Base-by-base conservation (phyloP, 2,113 vertebrate genomes). In the Perccottus glenii region DNA sequence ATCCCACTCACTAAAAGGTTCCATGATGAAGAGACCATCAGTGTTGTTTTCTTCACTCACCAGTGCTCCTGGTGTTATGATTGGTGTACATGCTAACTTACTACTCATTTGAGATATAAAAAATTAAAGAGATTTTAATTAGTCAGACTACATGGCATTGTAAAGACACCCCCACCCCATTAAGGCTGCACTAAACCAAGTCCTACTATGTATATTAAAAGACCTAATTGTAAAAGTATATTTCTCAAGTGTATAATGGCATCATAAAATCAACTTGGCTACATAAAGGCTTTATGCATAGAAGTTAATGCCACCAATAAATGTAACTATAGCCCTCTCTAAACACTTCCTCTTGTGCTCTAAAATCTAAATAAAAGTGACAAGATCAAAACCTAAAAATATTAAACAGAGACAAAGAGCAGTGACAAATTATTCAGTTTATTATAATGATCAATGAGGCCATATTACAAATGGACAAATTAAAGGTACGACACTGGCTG, bases 371-470 rank as follows among this genome's bases (percentile, higher is more conserved):
- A 40, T 8, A 8, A 40, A 27, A 27, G 19, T 43, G 42, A 1
- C 10, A 8, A 43, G 42, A 43, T 2, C 42, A 43, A 43, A 8
- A 43, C 3, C 5, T 10, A 11, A 11, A 43, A 44, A 16, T 14
- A 46, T 14, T 46, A 27, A 45, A 15, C 10, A 1, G 11, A 48
- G 43, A 79, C 15, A 55, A 40, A 45, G 36, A 27, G 42, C 16
- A 6, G 57, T 69, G 59, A 65, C 55, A 76, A 82, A 53, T 64
- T 70, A 65, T 36, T 75, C 5, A n/a, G 67, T 91, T 90, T 91
- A 91, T 87, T 92, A 70, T 15, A 63, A 73, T 49, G 59, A 77
- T 83, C 62, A 73, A 60, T 16, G n/a, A 7, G 8, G 36, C 60
- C 62, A 78, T 50, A 2, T 84, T 81, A 80, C 73, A 85, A 75